Base-by-base conservation (phyloP, 2,113 vertebrate genomes). In the Pavo muticus region DNA sequence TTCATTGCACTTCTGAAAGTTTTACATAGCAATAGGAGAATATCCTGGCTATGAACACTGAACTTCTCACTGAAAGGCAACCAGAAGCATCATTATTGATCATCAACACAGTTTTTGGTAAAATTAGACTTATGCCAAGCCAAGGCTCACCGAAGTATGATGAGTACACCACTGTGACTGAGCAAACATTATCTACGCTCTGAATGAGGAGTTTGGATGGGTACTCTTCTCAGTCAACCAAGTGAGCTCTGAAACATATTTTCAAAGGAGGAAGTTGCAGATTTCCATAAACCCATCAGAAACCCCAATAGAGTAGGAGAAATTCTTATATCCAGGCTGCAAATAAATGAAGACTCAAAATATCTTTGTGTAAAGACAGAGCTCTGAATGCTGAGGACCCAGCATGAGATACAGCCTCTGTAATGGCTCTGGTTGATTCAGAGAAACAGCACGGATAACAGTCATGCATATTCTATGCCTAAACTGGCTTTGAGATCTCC, bases 401-500 rank as follows among this genome's bases (percentile, higher is more conserved):
- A 20, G 45, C 27, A 23, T 0, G 0, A 37, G 14, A 59, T 29
- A 39, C 19, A 0, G 1, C 54, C 42, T 15, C 57, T 54, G n/a
- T 14, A 32, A 14, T 11, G 29, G 32, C 35, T 60, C 47, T 39
- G 39, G 9, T 19, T 32, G 29, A 42, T 84, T 80, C 78, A 71
- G 71, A 80, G 40, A 69, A 47, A 24, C 20, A 6, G n/a, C 47
- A 10, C 19, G 11, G 52, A n/a, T 44, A 64, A 59, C 3, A 37
- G 6, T 1, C 16, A 11, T 2, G 10, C 6, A 6, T 40, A 84
- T 68, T 39, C 37, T 35, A 5, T 1, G 1, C 60, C 5, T 1
- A 19, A 54, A 15, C 1, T 29, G 57, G 35, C 35, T 64, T 37
- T 71, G 2, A 7, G 47, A 21, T 71, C 14, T 70, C 39, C 17